phyloP scores from a whole-genome alignment of 2,113 vertebrate species.

The Synodontis membranacea region DNA sequence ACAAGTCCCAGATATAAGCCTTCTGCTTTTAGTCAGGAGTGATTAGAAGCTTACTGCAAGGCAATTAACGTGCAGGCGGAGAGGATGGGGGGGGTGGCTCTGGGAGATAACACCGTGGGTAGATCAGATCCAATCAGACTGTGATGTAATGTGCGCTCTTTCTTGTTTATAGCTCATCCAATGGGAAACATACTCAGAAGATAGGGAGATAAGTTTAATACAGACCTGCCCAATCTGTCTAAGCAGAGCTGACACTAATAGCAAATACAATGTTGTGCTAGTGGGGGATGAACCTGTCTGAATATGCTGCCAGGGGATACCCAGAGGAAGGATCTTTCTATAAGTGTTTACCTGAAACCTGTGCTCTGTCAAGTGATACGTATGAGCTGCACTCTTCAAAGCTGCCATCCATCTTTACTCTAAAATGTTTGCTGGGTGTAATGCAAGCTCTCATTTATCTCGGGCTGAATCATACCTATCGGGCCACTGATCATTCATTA shows the following conservation, averaged over 20 bases:
- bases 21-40: constrained; percentile 17
- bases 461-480: constrained; percentile 51
- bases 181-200: constrained; percentile 16
- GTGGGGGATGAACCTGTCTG: constrained; percentile 12
- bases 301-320: constrained; percentile 6
- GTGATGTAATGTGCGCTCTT: constrained; percentile 23
- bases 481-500: constrained; percentile 67
- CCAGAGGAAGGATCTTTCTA: constrained; percentile 24
- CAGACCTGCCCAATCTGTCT: constrained; percentile 23
- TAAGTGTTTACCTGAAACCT: constrained; percentile 34
- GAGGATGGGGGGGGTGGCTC: neutral
- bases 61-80: constrained; percentile 32
- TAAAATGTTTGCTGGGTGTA: constrained; percentile 72
- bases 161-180: constrained; percentile 39
- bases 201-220: constrained; percentile 36
- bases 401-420: constrained; percentile 43
- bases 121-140: constrained; percentile 49
- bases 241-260: constrained; percentile 43
- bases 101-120: constrained; percentile 35
- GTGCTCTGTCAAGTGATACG: constrained; percentile 38
- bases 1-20: neutral
- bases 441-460: constrained; percentile 60
- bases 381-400: constrained; percentile 47
- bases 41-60: constrained; percentile 43
- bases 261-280: constrained; percentile 28